Evolutionary conservation across 2,888 invertebrate species (phyloP).

Genomic region (Brachypalpus laphriformis): DNA sequence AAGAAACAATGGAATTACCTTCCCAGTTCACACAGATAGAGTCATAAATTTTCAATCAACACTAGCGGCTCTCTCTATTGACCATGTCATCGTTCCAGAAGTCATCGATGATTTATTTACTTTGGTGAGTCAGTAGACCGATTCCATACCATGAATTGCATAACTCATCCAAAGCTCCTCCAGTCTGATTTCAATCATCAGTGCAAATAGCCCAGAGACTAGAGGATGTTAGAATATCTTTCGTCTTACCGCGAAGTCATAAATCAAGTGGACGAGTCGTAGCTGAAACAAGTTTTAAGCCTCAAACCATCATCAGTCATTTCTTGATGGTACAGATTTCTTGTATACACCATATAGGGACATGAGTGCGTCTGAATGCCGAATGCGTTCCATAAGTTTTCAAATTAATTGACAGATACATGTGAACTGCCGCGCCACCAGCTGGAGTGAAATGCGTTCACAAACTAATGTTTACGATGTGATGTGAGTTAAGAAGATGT

Average conservation of each 20-base stretch:
- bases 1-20: neutral
- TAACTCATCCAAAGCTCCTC: neutral
- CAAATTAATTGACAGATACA: constrained; percentile 51
- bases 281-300: neutral
- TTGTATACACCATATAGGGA: constrained; percentile 39
- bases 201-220: constrained; percentile 40
- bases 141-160: too few species aligned
- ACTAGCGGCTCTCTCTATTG: neutral
- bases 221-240: constrained; percentile 1
- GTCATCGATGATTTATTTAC: neutral
- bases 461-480: neutral
- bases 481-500: neutral
- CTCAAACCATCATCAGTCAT: constrained; percentile 21
- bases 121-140: neutral
- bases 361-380: constrained; percentile 34
- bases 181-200: constrained; percentile 32
- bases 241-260: constrained; percentile 10
- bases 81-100: neutral
- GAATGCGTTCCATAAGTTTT: constrained; percentile 40
- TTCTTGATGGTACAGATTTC: constrained; percentile 17
- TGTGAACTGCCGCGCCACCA: neutral
- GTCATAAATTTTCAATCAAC: neutral
- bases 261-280: constrained; percentile 11
- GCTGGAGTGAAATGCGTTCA: constrained; percentile 3
- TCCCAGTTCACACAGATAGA: neutral